Base-by-base conservation (phyloP, 1,140 invertebrate genomes). In the Pseudomyrmex concolor region DNA sequence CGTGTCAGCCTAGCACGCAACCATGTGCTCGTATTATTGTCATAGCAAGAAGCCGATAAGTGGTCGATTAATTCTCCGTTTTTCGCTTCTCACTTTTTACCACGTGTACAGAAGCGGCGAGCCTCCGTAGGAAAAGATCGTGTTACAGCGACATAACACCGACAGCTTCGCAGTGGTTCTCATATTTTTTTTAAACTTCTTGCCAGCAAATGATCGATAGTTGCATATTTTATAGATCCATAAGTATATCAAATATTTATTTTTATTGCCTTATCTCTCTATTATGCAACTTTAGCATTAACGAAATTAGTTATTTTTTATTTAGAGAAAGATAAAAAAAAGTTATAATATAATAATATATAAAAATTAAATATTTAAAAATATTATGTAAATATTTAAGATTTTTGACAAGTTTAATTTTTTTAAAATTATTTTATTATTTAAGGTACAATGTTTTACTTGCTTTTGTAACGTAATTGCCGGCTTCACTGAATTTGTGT, bases 21-120 rank as follows among this genome's bases (percentile, higher is more conserved):
- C 13, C 60, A 64, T 22, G 59, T 60, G 57, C 72, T 63, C 15
- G 59, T 54, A 54, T 10, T 50, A 50, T 70, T 70, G 50, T 70
- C 51, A 55, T 55, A 19, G 10, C 34, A 5, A 76, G 51, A 34
- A 48, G 1, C 2, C 13, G 48, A 10, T 62, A 74, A 12, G 7
- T 60, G 17, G 12, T 13, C 60, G 55, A 76, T 76, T 76, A 76
- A 25, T 4, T 7, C 17, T 43, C 25, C 45, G 22, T 70, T 70
- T 70, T 70, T 45, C 59, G 10, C 45, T 50, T 62, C 45, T 8
- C 13, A 34, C 12, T 34, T 78, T 66, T 66, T 34, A 55, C 62
- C 50, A 2, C 34, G 17, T 10, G 15, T 63, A 50, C 48, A 76
- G 43, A 25, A n/a, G 10, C 2, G 13, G 45, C 19, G 59, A 3